Evolutionary conservation across 92 coral and sea anemone species (phyloP).

Genomic region (Paramuricea clavata): DNA sequence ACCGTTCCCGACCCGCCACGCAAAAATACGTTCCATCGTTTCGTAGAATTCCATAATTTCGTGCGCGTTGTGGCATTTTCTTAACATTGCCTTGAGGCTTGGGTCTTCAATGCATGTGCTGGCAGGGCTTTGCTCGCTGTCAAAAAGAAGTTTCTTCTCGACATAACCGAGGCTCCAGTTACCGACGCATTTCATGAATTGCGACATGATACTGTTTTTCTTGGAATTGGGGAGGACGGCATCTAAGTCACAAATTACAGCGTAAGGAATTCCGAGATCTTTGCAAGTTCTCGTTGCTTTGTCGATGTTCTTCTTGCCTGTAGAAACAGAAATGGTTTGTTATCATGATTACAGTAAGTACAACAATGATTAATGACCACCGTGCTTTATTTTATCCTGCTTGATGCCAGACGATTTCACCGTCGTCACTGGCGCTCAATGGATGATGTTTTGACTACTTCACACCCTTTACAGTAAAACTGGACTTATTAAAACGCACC

Average conservation of each 20-base stretch:
- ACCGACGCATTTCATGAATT: constrained; percentile 84
- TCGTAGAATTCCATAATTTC: constrained; percentile 89
- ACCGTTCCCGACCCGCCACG: constrained; percentile 88
- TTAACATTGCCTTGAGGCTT: constrained; percentile 73
- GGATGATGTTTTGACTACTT: no score
- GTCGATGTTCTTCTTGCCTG: constrained; percentile 87
- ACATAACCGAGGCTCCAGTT: constrained; percentile 73
- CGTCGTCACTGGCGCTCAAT: no score
- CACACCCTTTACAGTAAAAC: no score
- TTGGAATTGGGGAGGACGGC: constrained; percentile 90
- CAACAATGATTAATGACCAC: no score
- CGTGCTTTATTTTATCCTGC: no score
- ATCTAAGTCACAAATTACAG: constrained; percentile 88
- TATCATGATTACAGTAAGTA: neutral
- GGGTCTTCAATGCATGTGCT: constrained; percentile 80
- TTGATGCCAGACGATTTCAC: no score
- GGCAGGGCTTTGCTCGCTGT: constrained; percentile 88
- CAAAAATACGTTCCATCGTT: constrained; percentile 73
- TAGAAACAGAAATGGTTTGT: neutral
- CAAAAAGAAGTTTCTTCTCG: constrained; percentile 80
- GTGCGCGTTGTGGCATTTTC: constrained; percentile 72
- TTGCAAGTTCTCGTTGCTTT: constrained; percentile 88
- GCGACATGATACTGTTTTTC: constrained; percentile 82
- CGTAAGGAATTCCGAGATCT: constrained; percentile 85
- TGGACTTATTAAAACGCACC: no score